phyloP scores from a whole-genome alignment of 2,113 vertebrate genomes.

The Ramphastos sulfuratus region DNA sequence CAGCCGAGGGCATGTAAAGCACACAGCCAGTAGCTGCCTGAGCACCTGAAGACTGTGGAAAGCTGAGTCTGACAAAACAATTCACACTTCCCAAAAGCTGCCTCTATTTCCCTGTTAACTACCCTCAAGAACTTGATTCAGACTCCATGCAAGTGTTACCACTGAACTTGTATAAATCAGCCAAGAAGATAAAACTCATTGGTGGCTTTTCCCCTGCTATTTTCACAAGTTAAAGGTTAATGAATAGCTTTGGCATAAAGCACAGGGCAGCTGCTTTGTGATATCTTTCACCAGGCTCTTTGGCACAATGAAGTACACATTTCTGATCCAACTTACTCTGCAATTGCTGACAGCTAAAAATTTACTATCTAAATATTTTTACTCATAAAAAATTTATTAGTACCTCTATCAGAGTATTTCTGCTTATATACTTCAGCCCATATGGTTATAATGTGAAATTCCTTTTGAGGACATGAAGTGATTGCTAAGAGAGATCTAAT shows the following conservation, averaged over 20 bases:
- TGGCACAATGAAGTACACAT: not conserved
- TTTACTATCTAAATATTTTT: constrained; percentile 13
- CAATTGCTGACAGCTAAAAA: not conserved
- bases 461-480: not conserved
- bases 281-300: not conserved
- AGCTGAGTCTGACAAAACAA: not conserved
- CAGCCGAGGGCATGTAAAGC: not conserved
- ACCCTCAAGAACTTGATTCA: not conserved
- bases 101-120: not conserved
- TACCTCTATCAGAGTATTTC: not conserved
- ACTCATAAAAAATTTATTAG: not conserved
- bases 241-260: not conserved
- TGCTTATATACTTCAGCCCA: not conserved
- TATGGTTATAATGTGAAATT: not conserved
- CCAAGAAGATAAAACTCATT: not conserved
- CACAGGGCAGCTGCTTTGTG: not conserved
- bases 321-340: not conserved
- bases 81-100: not conserved
- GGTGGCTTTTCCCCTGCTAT: not conserved
- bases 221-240: not conserved
- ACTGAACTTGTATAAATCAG: not conserved
- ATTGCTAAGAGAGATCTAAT: not conserved
- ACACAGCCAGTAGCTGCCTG: not conserved
- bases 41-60: not conserved
- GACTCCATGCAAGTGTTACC: not conserved